These are phyloP conservation scores for Leptothorax acervorum DNA, from an alignment of 2,888 invertebrate genomes.

Conservation along the genomic window DNA sequence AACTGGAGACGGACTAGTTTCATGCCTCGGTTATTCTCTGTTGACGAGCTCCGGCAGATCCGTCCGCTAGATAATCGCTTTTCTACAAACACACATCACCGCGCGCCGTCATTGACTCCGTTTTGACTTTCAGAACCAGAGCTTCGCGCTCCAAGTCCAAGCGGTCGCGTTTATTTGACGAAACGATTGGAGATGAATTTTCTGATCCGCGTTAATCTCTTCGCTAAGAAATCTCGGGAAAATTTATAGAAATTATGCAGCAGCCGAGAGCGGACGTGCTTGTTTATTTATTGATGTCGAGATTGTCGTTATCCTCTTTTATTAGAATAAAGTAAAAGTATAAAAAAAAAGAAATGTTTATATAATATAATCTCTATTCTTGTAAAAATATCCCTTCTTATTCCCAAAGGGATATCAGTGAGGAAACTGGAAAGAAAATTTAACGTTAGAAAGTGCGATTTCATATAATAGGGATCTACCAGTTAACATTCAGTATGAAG, in stretches of 20 bases:
- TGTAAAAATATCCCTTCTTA: not conserved
- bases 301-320: not conserved
- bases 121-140: not conserved
- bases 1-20: constrained; percentile 24
- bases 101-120: not conserved
- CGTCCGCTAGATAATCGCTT: not conserved
- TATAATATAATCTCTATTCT: not conserved
- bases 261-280: too few relatives aligned
- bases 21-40: constrained; percentile 38
- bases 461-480: not conserved
- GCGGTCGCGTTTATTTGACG: not conserved
- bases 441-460: not conserved
- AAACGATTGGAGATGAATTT: not conserved
- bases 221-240: too few relatives aligned
- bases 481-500: not conserved
- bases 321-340: not conserved
- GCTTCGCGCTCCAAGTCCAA: not conserved
- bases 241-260: too few relatives aligned
- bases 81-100: not conserved
- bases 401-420: not conserved
- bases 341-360: not conserved
- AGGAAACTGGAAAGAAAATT: not conserved
- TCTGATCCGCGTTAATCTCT: not conserved
- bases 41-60: not conserved
- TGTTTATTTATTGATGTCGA: not conserved